These are phyloP conservation scores for Drosophila pegasa DNA, from an alignment of 2,888 invertebrate genomes.

Conservation along the genomic window DNA sequence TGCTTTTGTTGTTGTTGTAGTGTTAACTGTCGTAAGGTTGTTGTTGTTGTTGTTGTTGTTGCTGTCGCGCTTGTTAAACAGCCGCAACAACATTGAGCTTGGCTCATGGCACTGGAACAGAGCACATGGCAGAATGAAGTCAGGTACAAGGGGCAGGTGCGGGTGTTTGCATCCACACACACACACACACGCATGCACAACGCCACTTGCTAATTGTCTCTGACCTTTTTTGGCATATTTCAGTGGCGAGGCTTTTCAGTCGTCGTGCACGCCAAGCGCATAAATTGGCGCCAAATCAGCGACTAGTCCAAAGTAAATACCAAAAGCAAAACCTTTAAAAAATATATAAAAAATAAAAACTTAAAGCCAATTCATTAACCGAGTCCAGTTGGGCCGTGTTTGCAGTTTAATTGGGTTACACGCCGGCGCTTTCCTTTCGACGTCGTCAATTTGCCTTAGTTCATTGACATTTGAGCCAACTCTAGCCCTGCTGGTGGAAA, in stretches of 20 bases:
- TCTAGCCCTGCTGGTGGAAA: slow-evolving; percentile 58
- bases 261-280: slow-evolving; percentile 56
- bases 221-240: slow-evolving; percentile 75
- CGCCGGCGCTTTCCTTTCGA: slow-evolving; percentile 68
- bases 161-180: slow-evolving; percentile 57
- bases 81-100: slow-evolving; percentile 68
- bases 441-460: slow-evolving; percentile 39
- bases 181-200: slow-evolving; percentile 25
- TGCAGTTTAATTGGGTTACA: slow-evolving; percentile 50
- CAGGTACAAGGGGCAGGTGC: slow-evolving; percentile 43
- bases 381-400: slow-evolving; percentile 8
- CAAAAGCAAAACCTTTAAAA: slow-evolving; percentile 25
- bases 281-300: slow-evolving; percentile 52
- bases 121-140: slow-evolving; percentile 14
- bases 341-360: slow-evolving; percentile 21
- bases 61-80: slow-evolving; percentile 54
- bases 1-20: slow-evolving; percentile 28
- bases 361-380: slow-evolving; percentile 7
- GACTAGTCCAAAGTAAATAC: slow-evolving; percentile 45
- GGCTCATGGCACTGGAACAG: slow-evolving; percentile 59
- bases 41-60: slow-evolving; percentile 28
- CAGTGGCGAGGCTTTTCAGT: slow-evolving; percentile 62
- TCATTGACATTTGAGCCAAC: slow-evolving; percentile 65
- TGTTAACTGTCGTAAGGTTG: slow-evolving; percentile 31
- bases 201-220: slow-evolving; percentile 78